A percentile compares a stretch with the other conserved stretches of the same genome.
These are phyloP conservation scores for Clitarchus hookeri DNA, from an alignment of 2,888 invertebrate species.

Conservation along the genomic window DNA sequence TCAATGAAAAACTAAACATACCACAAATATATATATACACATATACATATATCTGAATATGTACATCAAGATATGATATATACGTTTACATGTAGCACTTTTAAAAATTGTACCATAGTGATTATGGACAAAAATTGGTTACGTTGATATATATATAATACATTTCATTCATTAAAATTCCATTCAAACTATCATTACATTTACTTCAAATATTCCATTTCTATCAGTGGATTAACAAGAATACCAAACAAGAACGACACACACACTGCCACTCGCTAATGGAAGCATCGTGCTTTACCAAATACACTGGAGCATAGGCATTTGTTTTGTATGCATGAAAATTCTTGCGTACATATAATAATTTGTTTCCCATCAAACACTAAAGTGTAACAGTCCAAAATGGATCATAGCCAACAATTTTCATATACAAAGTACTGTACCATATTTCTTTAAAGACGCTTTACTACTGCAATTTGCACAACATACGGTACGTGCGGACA, in stretches of 20 bases:
- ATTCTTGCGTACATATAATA: background rate
- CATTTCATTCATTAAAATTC: constrained; percentile 19
- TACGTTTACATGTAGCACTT: background rate
- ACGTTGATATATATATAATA: background rate
- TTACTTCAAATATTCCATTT: background rate
- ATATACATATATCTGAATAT: constrained; percentile 25
- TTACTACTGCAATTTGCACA: background rate
- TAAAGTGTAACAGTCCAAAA: background rate
- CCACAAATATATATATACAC: constrained; percentile 6
- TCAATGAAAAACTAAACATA: background rate
- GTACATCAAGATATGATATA: constrained; percentile 17
- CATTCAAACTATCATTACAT: background rate
- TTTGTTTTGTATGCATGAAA: background rate
- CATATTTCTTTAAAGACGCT: background rate
- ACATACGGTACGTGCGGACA: too few relatives aligned
- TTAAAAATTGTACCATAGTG: constrained; percentile 25
- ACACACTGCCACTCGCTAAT: background rate
- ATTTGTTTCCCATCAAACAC: background rate
- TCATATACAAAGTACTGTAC: background rate
- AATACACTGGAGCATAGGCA: background rate
- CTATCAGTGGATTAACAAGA: background rate
- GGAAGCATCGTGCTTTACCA: background rate
- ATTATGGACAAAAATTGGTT: constrained; percentile 20
- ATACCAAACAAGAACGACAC: background rate
- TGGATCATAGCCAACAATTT: background rate